These are phyloP conservation scores for Sandelia bainsii DNA, from an alignment of 2,797 vertebrate genomes.

Conservation along the genomic window DNA sequence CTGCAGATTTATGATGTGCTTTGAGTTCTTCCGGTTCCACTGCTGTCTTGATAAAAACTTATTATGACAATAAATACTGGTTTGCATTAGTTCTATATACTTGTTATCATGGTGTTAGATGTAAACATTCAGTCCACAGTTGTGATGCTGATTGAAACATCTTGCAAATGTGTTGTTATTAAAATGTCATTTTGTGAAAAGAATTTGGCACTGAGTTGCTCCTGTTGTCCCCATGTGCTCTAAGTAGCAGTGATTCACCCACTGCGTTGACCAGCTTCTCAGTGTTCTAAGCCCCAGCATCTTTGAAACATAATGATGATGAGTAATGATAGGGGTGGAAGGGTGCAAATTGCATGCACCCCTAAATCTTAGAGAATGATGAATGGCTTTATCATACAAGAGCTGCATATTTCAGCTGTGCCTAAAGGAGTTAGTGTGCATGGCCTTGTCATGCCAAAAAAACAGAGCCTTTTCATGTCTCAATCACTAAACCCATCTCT, in stretches of 20 bases:
- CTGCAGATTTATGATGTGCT: neutral
- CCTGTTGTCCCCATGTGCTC: neutral
- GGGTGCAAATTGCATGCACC: slow-evolving; percentile 44
- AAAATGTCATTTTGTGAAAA: slow-evolving; percentile 5
- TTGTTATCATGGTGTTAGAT: too few relatives aligned
- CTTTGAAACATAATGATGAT: slow-evolving; percentile 46
- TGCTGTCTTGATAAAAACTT: neutral
- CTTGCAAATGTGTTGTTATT: neutral
- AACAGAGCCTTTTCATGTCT: slow-evolving; percentile 15
- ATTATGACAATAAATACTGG: neutral
- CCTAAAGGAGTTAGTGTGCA: slow-evolving; percentile 4
- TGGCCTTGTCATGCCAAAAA: neutral
- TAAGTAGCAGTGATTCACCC: slow-evolving; percentile 3
- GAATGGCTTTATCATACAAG: slow-evolving; percentile 42
- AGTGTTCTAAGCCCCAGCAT: neutral
- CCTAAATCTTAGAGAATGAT: slow-evolving; percentile 50
- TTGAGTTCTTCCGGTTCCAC: neutral
- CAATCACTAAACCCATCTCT: slow-evolving; percentile 11
- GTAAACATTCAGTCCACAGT: neutral
- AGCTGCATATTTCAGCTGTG: slow-evolving; percentile 25
- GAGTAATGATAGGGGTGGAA: slow-evolving; percentile 46
- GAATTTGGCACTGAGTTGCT: neutral
- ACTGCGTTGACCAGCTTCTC: slow-evolving; percentile 7
- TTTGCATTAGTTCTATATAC: neutral
- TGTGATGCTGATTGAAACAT: slow-evolving; percentile 1